Conservation (phyloP, 2,113 vertebrate genomes). For the Sceloporus undulatus region DNA sequence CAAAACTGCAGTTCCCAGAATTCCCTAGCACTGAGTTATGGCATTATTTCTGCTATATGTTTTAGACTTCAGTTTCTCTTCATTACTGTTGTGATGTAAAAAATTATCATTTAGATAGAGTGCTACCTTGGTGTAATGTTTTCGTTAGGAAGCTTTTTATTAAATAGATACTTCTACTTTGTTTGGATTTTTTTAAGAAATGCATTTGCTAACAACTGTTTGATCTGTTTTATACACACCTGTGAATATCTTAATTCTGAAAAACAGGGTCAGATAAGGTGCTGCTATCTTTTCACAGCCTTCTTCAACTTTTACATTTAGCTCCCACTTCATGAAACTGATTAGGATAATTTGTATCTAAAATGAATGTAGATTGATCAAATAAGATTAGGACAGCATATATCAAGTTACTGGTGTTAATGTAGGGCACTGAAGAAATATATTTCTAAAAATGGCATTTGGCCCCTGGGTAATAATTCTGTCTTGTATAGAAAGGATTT, state of each 20-base stretch:
- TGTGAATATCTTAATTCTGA: background rate
- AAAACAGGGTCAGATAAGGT: background rate
- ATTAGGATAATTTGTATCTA: background rate
- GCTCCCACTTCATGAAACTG: background rate
- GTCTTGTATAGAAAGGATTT: conserved; percentile 30
- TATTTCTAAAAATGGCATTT: conserved; percentile 20
- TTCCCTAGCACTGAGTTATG: too few species aligned
- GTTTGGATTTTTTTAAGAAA: too few species aligned
- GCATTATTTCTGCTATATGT: too few species aligned
- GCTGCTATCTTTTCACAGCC: background rate
- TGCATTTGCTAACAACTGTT: too few species aligned
- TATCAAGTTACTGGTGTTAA: conserved; percentile 28
- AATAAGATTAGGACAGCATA: conserved; percentile 18
- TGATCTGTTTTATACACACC: background rate
- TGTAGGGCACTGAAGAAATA: too few species aligned
- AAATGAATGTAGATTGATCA: background rate
- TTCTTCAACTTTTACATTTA: background rate
- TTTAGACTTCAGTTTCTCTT: background rate
- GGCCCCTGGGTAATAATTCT: conserved; percentile 45
- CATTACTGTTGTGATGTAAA: background rate
- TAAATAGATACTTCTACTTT: background rate
- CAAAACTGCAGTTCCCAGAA: too few species aligned
- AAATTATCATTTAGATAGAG: background rate
- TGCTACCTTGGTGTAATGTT: background rate
- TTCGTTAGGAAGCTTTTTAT: background rate